A percentile compares a stretch with the other conserved stretches of the same genome.
Conservation (phyloP, 1,140 invertebrate genomes). For the Plectrocnemia conspersa region DNA sequence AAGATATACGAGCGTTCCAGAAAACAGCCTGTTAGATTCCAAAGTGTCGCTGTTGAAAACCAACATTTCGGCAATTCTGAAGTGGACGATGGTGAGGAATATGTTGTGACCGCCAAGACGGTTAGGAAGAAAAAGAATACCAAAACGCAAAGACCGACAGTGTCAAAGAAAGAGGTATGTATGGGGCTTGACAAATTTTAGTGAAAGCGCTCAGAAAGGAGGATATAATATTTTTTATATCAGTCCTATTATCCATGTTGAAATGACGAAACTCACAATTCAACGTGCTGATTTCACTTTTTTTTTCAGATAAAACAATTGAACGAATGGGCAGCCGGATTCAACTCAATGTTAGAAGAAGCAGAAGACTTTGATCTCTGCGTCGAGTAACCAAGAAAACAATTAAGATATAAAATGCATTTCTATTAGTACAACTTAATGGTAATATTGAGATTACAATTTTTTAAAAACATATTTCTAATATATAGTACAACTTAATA, state of each 20-base stretch:
- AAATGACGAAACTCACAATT: no score
- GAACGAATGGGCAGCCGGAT: constrained; percentile 32
- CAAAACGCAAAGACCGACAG: constrained; percentile 13
- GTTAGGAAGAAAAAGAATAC: constrained; percentile 28
- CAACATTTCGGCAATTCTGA: constrained; percentile 5
- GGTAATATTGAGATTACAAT: not conserved
- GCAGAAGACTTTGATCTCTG: constrained; percentile 29
- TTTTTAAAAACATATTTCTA: not conserved
- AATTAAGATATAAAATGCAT: not conserved
- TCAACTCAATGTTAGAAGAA: constrained; percentile 34
- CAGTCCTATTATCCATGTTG: not conserved
- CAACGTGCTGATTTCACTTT: no score
- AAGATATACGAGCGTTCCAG: constrained; percentile 27
- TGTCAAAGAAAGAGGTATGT: constrained; percentile 31
- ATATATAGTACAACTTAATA: no score
- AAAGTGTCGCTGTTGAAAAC: constrained; percentile 1
- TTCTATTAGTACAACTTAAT: not conserved
- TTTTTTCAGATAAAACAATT: constrained; percentile 31
- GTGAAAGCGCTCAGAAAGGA: no score
- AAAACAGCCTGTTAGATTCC: constrained; percentile 22
- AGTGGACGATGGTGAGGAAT: constrained; percentile 4
- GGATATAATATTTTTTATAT: not conserved
- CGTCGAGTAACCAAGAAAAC: constrained; percentile 23
- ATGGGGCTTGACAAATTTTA: no score
- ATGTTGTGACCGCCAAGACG: constrained; percentile 6